Conservation (phyloP, 2,113 vertebrate genomes). For the Neodon shergylaensis region DNA sequence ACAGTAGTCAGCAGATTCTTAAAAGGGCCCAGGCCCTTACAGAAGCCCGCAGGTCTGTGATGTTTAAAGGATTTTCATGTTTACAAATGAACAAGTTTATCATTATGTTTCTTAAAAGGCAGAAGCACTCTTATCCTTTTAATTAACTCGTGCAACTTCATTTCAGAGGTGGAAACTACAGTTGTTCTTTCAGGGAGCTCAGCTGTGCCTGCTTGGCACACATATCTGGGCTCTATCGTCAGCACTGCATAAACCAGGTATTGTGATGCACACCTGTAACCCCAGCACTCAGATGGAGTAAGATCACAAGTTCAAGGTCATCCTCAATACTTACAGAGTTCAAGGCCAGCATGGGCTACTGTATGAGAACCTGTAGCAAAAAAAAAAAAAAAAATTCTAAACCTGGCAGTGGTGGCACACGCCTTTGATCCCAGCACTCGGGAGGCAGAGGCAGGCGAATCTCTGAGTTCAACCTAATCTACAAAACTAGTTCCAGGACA, state of each 20-base stretch:
- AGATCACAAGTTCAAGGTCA: background rate
- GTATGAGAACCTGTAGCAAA: background rate
- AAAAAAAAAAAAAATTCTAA: background rate
- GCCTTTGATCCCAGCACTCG: background rate
- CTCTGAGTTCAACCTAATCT: background rate
- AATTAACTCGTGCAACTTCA: constrained; percentile 16
- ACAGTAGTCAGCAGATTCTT: background rate
- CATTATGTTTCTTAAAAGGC: constrained; percentile 21
- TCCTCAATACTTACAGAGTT: background rate
- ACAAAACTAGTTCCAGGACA: background rate
- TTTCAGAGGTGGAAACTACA: background rate
- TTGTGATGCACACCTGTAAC: background rate
- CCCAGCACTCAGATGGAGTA: background rate
- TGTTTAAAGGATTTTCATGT: background rate
- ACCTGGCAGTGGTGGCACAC: background rate
- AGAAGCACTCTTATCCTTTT: constrained; percentile 35
- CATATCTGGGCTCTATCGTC: background rate
- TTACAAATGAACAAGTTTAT: background rate
- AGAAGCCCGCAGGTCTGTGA: background rate
- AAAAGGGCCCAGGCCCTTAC: background rate
- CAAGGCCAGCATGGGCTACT: background rate
- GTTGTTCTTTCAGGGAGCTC: background rate
- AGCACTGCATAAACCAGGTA: background rate
- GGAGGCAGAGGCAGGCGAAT: background rate
- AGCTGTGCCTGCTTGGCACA: background rate